Base-by-base conservation (phyloP, 2,888 invertebrate species). In the Rhagophthalmus giganteus region DNA sequence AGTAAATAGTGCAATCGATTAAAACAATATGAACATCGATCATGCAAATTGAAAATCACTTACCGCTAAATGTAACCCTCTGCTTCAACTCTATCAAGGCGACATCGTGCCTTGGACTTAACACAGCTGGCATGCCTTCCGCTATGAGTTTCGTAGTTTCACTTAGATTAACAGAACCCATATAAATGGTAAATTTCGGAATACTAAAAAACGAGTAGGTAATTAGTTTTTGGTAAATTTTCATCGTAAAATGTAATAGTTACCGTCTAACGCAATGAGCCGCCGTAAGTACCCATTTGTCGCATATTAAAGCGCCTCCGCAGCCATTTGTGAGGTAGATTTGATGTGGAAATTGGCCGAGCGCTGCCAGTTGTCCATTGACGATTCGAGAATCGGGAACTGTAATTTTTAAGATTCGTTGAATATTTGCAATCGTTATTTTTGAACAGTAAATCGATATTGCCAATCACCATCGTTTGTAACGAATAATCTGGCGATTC, bases 31-130 rank as follows among this genome's bases (percentile, higher is more conserved):
- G n/a, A n/a, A n/a, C n/a, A n/a, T n/a, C n/a, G n/a, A n/a, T n/a
- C n/a, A n/a, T n/a, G n/a, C n/a, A n/a, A n/a, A n/a, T n/a, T n/a
- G n/a, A n/a, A n/a, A n/a, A n/a, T n/a, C n/a, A 30, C 33, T 34
- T 30, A 47, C 47, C 37, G 33, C 24, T 55, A 11, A 55, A 44
- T 12, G 9, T 11, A 6, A 61, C 49, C 2, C 38, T 32, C n/a
- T 45, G 24, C 2, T 28, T 27, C 41, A 61, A 32, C 16, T 52
- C 24, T 12, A 62, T 44, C 7, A 62, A 20, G 13, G 47, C 62
- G 26, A 62, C 46, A 33, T 62, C 60, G 28, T 62, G 55, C 20
- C 52, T 45, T 5, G 57, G 30, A 20, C 15, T 45, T 7, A 2
- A 11, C 14, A 30, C n/a, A 15, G 45, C 44, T 9, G 10, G 33